Conservation (phyloP, 30 jellyfish, hydroid and myxozoan species). For the Aurelia aurita complex sp. Pacific region DNA sequence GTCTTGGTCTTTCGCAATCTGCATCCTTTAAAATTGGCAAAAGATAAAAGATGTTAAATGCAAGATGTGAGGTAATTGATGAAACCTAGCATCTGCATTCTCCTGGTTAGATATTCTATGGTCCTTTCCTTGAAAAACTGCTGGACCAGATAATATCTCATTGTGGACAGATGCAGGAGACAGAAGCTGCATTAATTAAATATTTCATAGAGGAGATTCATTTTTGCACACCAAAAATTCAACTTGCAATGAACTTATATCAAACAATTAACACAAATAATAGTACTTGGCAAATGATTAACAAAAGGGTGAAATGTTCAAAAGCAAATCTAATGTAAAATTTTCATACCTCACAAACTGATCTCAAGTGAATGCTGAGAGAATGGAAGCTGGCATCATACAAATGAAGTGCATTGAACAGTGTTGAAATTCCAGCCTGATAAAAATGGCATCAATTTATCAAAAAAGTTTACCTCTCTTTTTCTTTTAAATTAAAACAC, state of each 20-base stretch:
- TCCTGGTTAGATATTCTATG: too few relatives aligned
- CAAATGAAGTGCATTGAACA: constrained; percentile 78
- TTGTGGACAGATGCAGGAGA: too few relatives aligned
- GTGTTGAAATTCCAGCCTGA: constrained; percentile 91
- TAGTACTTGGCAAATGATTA: too few relatives aligned
- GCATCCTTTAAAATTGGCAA: constrained; percentile 25
- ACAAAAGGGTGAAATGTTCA: background rate
- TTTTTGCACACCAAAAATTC: background rate
- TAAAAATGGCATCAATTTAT: background rate
- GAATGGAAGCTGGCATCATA: constrained; percentile 93
- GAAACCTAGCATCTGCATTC: too few relatives aligned
- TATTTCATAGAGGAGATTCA: background rate
- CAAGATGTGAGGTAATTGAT: too few relatives aligned
- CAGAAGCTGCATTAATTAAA: background rate
- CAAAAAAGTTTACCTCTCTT: too few relatives aligned
- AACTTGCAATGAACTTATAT: background rate
- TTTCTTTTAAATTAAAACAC: too few relatives aligned
- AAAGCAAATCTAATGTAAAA: background rate
- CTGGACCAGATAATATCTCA: too few relatives aligned
- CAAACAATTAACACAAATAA: too few relatives aligned
- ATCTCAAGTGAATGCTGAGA: constrained; percentile 73
- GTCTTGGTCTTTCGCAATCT: constrained; percentile 36
- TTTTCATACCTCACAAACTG: constrained; percentile 71
- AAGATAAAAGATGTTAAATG: background rate
- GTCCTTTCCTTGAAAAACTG: too few relatives aligned